Conservation (phyloP, 2,888 invertebrate genomes). For the Gibbula magus region DNA sequence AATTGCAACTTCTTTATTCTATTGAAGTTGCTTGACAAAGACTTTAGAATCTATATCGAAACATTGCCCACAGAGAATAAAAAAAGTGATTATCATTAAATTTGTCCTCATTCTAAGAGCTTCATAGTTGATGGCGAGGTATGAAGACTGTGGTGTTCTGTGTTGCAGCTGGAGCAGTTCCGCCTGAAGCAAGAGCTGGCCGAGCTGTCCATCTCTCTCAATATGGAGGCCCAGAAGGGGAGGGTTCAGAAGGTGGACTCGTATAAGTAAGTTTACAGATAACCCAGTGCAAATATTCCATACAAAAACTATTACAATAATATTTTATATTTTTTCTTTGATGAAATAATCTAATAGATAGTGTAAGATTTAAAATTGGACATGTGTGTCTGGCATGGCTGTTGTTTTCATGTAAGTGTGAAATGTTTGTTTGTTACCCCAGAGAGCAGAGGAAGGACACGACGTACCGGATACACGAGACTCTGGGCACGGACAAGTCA, state of each 20-base stretch:
- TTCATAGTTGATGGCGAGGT: not conserved
- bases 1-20: no score
- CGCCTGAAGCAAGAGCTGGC: slow-evolving; percentile 70
- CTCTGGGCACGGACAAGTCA: slow-evolving; percentile 51
- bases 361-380: no score
- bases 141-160: not conserved
- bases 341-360: no score
- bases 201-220: slow-evolving; percentile 69
- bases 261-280: slow-evolving; percentile 47
- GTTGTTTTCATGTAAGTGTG: not conserved
- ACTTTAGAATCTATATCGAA: no score
- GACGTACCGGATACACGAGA: slow-evolving; percentile 56
- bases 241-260: slow-evolving; percentile 56
- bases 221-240: slow-evolving; percentile 73
- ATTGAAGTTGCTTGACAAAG: no score
- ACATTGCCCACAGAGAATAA: no score
- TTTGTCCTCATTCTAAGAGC: no score
- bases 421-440: slow-evolving; percentile 29
- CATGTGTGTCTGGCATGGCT: no score
- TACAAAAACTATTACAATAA: no score
- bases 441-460: slow-evolving; percentile 59
- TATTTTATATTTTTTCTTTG: no score
- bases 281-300: no score
- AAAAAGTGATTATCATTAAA: no score
- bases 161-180: slow-evolving; percentile 68